These are phyloP conservation scores for Acipenser transmontanus DNA, from an alignment of 2,797 vertebrate species.

Conservation along the genomic window DNA sequence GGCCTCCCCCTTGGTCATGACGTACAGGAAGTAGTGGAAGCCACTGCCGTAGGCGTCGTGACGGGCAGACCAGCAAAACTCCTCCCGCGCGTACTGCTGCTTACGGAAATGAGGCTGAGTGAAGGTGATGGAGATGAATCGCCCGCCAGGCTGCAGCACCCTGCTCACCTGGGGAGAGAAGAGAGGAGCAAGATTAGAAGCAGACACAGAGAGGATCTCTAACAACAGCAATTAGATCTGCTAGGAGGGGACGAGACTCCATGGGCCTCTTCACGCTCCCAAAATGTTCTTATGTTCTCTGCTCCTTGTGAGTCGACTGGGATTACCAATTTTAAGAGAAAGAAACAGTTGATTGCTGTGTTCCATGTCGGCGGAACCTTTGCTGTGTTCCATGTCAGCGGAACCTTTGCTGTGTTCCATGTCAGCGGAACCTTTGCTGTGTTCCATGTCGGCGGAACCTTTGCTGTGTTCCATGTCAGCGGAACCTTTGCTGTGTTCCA, in stretches of 20 bases:
- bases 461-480: too few species aligned
- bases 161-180: conserved; percentile 67
- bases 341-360: too few species aligned
- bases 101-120: conserved; percentile 80
- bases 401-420: too few species aligned
- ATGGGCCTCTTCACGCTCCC: too few species aligned
- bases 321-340: too few species aligned
- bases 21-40: conserved; percentile 81
- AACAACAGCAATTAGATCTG: background rate
- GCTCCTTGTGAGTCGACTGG: too few species aligned
- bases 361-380: too few species aligned
- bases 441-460: too few species aligned
- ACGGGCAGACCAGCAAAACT: conserved; percentile 77
- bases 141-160: conserved; percentile 70
- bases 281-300: too few species aligned
- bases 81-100: conserved; percentile 67
- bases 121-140: conserved; percentile 82
- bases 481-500: too few species aligned
- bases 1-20: conserved; percentile 76
- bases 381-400: too few species aligned
- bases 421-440: too few species aligned
- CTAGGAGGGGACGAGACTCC: background rate
- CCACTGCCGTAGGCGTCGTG: conserved; percentile 65
- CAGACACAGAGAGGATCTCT: background rate
- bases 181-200: background rate